Evolutionary conservation across 1,140 invertebrate species (phyloP).

Genomic region (Lasioglossum albipes): DNA sequence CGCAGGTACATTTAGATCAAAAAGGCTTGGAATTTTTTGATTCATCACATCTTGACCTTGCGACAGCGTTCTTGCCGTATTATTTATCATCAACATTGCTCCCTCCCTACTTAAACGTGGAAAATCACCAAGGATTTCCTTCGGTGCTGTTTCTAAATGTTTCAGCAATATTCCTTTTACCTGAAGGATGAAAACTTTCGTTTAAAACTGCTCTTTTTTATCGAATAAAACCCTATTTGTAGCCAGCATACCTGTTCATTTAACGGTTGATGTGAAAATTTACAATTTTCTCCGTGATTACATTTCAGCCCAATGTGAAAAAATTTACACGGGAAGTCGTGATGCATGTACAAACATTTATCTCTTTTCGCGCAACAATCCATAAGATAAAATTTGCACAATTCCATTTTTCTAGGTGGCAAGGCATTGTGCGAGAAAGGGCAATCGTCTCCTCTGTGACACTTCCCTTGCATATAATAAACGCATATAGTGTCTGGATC

Average conservation of each 20-base stretch:
- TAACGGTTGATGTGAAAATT: constrained; percentile 95
- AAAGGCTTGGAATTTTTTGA: constrained; percentile 77
- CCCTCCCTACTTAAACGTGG: constrained; percentile 88
- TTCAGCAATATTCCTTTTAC: constrained; percentile 81
- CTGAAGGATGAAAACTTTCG: constrained; percentile 49
- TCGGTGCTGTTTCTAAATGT: constrained; percentile 93
- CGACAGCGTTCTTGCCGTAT: constrained; percentile 84
- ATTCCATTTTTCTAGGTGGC: constrained; percentile 92
- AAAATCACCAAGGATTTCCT: constrained; percentile 93
- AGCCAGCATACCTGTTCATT: constrained; percentile 83
- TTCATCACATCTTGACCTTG: constrained; percentile 74
- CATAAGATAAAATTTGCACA: constrained; percentile 98
- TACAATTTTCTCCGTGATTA: constrained; percentile 89
- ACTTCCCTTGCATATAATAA: constrained; percentile 94
- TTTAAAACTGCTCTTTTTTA: constrained; percentile 13
- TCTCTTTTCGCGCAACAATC: constrained; percentile 97
- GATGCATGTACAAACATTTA: constrained; percentile 97
- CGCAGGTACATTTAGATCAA: constrained; percentile 72
- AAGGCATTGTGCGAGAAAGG: constrained; percentile 92
- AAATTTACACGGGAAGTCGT: constrained; percentile 98
- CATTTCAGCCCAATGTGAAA: constrained; percentile 96
- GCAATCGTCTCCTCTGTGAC: constrained; percentile 89
- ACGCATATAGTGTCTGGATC: constrained; percentile 87
- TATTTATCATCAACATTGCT: constrained; percentile 86
- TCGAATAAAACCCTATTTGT: constrained; percentile 83